phyloP scores from a whole-genome alignment of 2,888 invertebrate species.

The Cephus spinipes region DNA sequence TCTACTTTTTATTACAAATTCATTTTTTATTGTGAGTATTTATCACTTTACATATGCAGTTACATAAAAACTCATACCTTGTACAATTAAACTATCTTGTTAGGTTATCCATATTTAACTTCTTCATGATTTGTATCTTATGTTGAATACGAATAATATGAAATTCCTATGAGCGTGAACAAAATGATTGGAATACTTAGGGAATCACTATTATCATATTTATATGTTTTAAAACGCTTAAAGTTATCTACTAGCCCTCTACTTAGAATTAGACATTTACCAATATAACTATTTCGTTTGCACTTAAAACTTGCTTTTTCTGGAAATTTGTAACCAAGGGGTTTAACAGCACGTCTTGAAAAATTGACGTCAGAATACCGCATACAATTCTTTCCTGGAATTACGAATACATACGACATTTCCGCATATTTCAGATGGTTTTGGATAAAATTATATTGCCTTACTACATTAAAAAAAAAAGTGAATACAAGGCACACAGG shows the following conservation, averaged over 20 bases:
- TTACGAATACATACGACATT: not conserved
- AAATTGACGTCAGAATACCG: not conserved
- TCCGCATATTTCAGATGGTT: not conserved
- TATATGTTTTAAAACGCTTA: not conserved
- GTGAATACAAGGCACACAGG: not conserved
- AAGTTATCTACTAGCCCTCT: not conserved
- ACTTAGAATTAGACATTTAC: not conserved
- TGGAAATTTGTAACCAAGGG: not conserved
- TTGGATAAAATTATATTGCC: not conserved
- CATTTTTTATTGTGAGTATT: too few relatives aligned
- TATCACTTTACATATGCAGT: too few relatives aligned
- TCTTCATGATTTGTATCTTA: too few relatives aligned
- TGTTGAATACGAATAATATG: too few relatives aligned
- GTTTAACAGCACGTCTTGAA: not conserved
- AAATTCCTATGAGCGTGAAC: too few relatives aligned
- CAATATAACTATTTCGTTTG: not conserved
- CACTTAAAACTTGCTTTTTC: not conserved
- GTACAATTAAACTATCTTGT: too few relatives aligned
- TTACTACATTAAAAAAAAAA: not conserved
- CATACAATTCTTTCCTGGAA: not conserved
- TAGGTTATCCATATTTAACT: too few relatives aligned
- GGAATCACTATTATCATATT: not conserved
- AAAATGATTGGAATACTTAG: too few relatives aligned
- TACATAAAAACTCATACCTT: too few relatives aligned
- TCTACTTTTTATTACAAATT: too few relatives aligned